Evolutionary conservation across 2,888 invertebrate genomes (phyloP).

Genomic region (Dusona sp.): DNA sequence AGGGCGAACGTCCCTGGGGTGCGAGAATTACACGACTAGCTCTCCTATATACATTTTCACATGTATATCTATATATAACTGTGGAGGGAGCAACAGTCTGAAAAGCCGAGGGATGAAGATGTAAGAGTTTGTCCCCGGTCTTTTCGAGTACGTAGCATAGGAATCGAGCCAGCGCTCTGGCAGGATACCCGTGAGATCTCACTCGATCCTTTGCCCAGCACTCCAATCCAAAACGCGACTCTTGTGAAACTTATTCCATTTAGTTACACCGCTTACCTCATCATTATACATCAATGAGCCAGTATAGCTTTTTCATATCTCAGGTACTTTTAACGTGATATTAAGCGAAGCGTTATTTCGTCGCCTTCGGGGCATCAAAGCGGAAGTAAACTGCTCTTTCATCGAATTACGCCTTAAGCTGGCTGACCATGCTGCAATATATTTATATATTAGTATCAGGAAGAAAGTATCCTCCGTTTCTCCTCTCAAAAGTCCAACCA

Average conservation of each 20-base stretch:
- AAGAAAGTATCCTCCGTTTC: background rate
- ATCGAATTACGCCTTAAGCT: conserved; percentile 41
- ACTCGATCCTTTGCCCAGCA: conserved; percentile 56
- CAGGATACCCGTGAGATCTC: conserved; percentile 72
- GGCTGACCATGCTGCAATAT: background rate
- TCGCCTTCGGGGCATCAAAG: conserved; percentile 73
- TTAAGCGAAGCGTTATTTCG: conserved; percentile 57
- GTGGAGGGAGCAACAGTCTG: conserved; percentile 41
- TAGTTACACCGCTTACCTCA: conserved; percentile 16
- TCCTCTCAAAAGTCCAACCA: conserved; percentile 34
- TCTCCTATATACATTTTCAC: background rate
- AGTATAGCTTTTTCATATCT: conserved; percentile 33
- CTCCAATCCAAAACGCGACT: conserved; percentile 76
- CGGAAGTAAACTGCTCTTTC: conserved; percentile 75
- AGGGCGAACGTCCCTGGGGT: conserved; percentile 78
- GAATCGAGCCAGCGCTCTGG: conserved; percentile 54
- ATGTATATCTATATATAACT: background rate
- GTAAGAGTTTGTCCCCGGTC: conserved; percentile 37
- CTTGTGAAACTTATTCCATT: conserved; percentile 72
- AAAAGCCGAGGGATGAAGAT: conserved; percentile 51
- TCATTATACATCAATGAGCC: conserved; percentile 25
- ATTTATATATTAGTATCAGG: background rate
- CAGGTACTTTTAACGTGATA: conserved; percentile 21
- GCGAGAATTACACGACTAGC: conserved; percentile 52
- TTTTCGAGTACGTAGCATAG: conserved; percentile 54